Evolutionary conservation across 2,797 vertebrate species (phyloP), one percentile per base, ranked within the genome.

Genomic region (Miichthys miiuy): DNA sequence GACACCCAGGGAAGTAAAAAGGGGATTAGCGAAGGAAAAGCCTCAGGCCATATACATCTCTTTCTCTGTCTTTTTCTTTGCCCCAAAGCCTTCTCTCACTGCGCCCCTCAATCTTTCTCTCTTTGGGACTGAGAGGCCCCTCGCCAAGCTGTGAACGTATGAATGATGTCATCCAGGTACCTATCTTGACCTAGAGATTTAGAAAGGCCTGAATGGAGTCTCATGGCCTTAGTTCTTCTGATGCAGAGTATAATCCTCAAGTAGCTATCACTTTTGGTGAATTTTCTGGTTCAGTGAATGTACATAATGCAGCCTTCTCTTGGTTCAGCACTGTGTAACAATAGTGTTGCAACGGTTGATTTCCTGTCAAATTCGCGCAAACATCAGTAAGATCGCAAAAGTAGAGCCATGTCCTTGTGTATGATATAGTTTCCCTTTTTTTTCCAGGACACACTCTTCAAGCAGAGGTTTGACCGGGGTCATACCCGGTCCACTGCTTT

Each of bases 81-180:
- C 57, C 63, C 46, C 51, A 30, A 56, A 60, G 77, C 55, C 74
- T 75, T 85, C 76, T 71, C 69, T 77, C 42, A 38, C 58, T 58
- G 21, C 25, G 20, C 64, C 77, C 76, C 66, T 72, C 79, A 23
- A 18, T 79, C 80, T 84, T 72, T 75, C 69, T 83, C 72, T 81
- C 66, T 57, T 63, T 66, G 58, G 34, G 72, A 64, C 67, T 0
- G 21, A 65, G 84, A 80, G 88, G 82, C 89, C 82, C 80, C 89
- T 81, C 23, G 42, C 61, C 85, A 57, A 14, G 54, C 80, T 89
- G 78, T 75, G 79, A 83, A 72, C 42, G 2, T 76, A 80, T 83
- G 73, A 90, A 86, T 81, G 75, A 90, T 91, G 87, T 84, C 81
- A 88, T 88, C 81, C 88, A 91, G 89, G 90, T 92, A 86, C 85